These are phyloP conservation scores for Argyresthia albistria DNA, from an alignment of 2,888 invertebrate genomes.

Conservation along the genomic window DNA sequence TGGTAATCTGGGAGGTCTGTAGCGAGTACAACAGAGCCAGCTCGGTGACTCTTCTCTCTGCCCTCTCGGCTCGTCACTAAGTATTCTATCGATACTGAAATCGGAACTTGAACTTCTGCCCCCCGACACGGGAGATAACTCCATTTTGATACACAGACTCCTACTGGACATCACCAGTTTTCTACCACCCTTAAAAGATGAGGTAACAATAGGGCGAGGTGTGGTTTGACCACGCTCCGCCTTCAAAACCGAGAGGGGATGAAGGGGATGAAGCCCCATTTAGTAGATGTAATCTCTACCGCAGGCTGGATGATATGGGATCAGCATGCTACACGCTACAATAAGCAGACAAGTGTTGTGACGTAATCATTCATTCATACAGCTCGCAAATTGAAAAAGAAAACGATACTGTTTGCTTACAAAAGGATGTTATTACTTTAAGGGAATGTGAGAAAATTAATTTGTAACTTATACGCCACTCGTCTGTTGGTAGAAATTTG, in stretches of 20 bases:
- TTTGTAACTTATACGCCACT: slow-evolving; percentile 50
- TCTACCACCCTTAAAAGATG: slow-evolving; percentile 21
- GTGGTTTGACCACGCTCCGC: slow-evolving; percentile 29
- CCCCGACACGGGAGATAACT: slow-evolving; percentile 37
- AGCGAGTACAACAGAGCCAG: slow-evolving; percentile 82
- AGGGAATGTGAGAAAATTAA: slow-evolving; percentile 69
- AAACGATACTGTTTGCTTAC: slow-evolving; percentile 61
- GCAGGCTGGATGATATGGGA: slow-evolving; percentile 28
- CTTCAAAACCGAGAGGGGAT: slow-evolving; percentile 14
- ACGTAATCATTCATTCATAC: slow-evolving; percentile 54
- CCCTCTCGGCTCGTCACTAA: slow-evolving; percentile 52
- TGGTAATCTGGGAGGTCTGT: slow-evolving; percentile 79
- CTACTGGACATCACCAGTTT: slow-evolving; percentile 6
- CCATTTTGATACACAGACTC: slow-evolving; percentile 23
- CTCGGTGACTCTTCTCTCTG: slow-evolving; percentile 35
- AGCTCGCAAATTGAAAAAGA: slow-evolving; percentile 31
- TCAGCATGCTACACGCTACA: slow-evolving; percentile 31
- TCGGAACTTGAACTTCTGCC: slow-evolving; percentile 49
- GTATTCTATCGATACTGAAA: slow-evolving; percentile 76
- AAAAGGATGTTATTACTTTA: slow-evolving; percentile 67
- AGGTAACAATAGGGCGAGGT: slow-evolving; percentile 19
- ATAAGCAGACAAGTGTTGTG: slow-evolving; percentile 52
- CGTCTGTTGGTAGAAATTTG: neutral
- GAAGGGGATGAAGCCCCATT: slow-evolving; percentile 14
- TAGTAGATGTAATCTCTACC: slow-evolving; percentile 41